phyloP scores from a whole-genome alignment of 1,140 invertebrate species.

The Radopholus similis region DNA sequence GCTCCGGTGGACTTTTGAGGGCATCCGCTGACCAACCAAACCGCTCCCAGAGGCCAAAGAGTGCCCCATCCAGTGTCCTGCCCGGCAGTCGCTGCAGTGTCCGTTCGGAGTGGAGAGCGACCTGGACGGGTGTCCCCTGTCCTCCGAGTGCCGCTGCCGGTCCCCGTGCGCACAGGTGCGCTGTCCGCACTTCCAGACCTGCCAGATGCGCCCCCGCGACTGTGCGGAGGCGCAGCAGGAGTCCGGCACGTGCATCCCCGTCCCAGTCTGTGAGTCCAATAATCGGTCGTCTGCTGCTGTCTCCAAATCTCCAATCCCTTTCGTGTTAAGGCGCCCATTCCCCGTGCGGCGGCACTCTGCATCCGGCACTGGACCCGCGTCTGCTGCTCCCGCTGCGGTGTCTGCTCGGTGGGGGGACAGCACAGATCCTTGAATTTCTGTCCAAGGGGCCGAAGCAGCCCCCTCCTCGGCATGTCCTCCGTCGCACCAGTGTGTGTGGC shows the following conservation, averaged over 20 bases:
- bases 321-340: not conserved
- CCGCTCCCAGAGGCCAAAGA: constrained; percentile 2
- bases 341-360: not conserved
- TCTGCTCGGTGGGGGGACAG: too few relatives aligned
- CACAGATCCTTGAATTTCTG: too few relatives aligned
- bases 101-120: constrained; percentile 49
- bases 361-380: not conserved
- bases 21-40: not conserved
- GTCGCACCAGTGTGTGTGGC: too few relatives aligned
- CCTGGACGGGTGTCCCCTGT: constrained; percentile 43
- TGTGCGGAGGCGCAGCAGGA: constrained; percentile 19
- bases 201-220: constrained; percentile 30
- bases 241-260: constrained; percentile 39
- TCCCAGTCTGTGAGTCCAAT: constrained; percentile 47
- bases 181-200: constrained; percentile 38
- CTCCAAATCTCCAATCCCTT: not conserved
- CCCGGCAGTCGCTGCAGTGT: constrained; percentile 25
- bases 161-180: constrained; percentile 47
- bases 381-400: not conserved
- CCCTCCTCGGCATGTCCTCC: too few relatives aligned
- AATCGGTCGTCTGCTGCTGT: not conserved
- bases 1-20: not conserved
- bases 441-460: too few relatives aligned
- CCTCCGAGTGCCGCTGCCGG: constrained; percentile 43
- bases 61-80: constrained; percentile 37